Percentiles rank a stretch among this genome's conserved stretches.
phyloP scores from a whole-genome alignment of 1,140 invertebrate species.

The Lordiphosa stackelbergi region DNA sequence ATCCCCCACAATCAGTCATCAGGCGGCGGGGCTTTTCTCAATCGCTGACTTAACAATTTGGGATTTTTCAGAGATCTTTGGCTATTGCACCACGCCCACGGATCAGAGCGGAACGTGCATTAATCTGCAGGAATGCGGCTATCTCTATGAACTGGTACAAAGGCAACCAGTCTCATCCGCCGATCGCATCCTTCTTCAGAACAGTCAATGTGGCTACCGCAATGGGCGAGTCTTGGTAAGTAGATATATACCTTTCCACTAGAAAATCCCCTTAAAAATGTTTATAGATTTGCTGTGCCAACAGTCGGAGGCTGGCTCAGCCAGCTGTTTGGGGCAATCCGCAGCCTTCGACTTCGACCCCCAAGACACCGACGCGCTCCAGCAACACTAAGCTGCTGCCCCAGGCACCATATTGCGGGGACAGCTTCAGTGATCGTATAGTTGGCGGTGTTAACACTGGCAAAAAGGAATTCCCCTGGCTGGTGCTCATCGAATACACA shows the following conservation, averaged over 20 bases:
- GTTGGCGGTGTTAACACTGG: slow-evolving; percentile 81
- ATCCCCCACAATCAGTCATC: slow-evolving; percentile 3
- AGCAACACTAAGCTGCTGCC: slow-evolving; percentile 36
- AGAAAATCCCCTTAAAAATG: neutral
- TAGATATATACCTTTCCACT: neutral
- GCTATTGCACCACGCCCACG: slow-evolving; percentile 47
- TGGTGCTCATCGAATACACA: slow-evolving; percentile 79
- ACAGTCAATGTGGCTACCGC: slow-evolving; percentile 54
- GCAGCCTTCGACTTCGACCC: slow-evolving; percentile 5
- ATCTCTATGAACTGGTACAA: slow-evolving; percentile 42
- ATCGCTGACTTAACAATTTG: slow-evolving; percentile 4
- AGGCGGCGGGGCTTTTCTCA: slow-evolving; percentile 21
- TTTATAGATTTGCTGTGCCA: slow-evolving; percentile 56
- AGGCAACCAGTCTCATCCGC: slow-evolving; percentile 10
- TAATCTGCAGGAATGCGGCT: slow-evolving; percentile 32
- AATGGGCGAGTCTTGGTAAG: slow-evolving; percentile 49
- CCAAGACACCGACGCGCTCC: neutral
- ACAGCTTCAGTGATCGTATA: slow-evolving; percentile 78
- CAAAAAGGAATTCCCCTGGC: slow-evolving; percentile 84
- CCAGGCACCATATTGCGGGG: slow-evolving; percentile 61
- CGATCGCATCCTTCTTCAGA: slow-evolving; percentile 26
- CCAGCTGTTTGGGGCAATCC: slow-evolving; percentile 31
- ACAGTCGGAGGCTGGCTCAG: slow-evolving; percentile 18
- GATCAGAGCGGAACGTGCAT: slow-evolving; percentile 47
- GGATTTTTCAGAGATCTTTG: slow-evolving; percentile 45